These are phyloP conservation scores for Uloborus plumipes DNA, from an alignment of 2,888 invertebrate genomes.

Conservation along the genomic window DNA sequence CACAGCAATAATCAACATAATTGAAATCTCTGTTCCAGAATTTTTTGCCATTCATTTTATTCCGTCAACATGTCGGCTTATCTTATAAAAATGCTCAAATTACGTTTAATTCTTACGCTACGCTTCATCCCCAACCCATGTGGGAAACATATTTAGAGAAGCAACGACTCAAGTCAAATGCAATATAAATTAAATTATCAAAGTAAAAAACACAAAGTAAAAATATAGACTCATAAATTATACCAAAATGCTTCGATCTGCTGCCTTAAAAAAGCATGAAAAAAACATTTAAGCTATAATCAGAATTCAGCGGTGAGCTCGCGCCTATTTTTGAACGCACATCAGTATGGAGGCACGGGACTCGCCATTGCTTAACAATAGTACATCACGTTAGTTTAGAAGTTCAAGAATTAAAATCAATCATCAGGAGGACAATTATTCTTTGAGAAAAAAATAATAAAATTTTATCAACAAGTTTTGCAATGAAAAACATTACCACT, in stretches of 20 bases:
- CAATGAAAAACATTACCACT: constrained; percentile 79
- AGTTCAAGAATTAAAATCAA: background rate
- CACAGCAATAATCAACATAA: no score
- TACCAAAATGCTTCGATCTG: background rate
- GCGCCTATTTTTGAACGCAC: constrained; percentile 39
- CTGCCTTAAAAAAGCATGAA: background rate
- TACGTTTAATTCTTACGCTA: constrained; percentile 3
- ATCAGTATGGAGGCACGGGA: constrained; percentile 38
- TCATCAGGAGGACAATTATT: background rate
- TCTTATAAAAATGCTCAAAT: background rate
- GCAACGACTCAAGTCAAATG: constrained; percentile 19
- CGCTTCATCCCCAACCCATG: constrained; percentile 43
- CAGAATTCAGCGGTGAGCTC: constrained; percentile 30
- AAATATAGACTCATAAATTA: background rate
- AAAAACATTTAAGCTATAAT: background rate
- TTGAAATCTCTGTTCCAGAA: no score
- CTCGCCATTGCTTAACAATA: constrained; percentile 58
- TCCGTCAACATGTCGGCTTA: no score
- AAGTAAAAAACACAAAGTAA: background rate
- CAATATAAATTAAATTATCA: constrained; percentile 1
- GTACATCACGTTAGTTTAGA: constrained; percentile 9
- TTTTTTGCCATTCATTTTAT: no score
- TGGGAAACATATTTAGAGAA: constrained; percentile 40
- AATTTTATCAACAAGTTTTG: background rate
- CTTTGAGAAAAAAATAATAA: background rate